phyloP scores from a whole-genome alignment of 2,797 vertebrate genomes.

The Pangasius larnaudii region DNA sequence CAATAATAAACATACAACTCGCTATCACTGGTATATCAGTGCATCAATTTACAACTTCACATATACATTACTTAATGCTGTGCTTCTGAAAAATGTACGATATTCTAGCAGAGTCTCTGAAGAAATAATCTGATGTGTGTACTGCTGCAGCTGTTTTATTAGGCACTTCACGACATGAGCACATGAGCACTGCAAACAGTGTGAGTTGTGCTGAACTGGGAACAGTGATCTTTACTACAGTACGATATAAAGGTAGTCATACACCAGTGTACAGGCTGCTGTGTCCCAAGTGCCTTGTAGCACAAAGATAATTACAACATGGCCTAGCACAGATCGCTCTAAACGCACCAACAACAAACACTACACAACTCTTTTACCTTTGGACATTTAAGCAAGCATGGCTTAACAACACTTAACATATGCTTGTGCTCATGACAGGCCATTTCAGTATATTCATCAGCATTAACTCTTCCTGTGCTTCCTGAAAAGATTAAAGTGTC shows the following conservation, averaged over 20 bases:
- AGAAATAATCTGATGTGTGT: neutral
- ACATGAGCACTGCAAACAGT: neutral
- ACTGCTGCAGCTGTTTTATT: neutral
- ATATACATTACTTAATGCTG: neutral
- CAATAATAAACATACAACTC: neutral
- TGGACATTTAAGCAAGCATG: neutral
- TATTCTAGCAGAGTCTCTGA: neutral
- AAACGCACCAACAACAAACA: neutral
- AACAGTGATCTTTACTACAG: neutral
- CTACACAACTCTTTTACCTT: neutral
- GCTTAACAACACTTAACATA: neutral
- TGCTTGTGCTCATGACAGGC: neutral
- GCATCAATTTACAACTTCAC: neutral
- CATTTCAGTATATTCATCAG: neutral
- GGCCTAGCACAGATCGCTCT: neutral
- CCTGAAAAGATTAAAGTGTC: conserved; percentile 55
- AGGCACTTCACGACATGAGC: neutral
- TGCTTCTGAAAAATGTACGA: neutral
- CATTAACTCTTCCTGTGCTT: neutral
- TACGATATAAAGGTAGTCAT: too few relatives aligned
- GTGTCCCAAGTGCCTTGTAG: neutral
- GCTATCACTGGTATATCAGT: neutral
- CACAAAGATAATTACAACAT: neutral
- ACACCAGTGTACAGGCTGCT: neutral
- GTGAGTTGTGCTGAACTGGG: neutral